Evolutionary conservation across 2,113 vertebrate species (phyloP).

Genomic region (Panurus biarmicus): DNA sequence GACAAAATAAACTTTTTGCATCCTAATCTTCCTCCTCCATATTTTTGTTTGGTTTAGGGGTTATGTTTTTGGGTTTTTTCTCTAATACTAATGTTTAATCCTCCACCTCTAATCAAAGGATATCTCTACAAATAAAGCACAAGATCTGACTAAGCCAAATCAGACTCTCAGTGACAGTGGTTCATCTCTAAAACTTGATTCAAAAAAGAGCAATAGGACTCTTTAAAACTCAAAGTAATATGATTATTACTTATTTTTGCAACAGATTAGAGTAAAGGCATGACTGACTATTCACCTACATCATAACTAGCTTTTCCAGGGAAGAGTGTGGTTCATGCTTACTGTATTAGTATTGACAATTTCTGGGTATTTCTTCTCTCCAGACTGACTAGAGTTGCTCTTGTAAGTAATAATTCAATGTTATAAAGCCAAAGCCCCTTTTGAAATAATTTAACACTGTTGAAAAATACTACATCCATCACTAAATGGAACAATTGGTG

Average conservation of each 20-base stretch:
- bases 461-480: background rate
- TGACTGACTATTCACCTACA: background rate
- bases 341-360: background rate
- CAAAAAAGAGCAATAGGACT: background rate
- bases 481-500: background rate
- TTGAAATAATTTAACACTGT: background rate
- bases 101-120: background rate
- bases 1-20: background rate
- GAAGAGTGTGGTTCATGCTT: background rate
- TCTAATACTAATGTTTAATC: background rate
- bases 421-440: background rate
- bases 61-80: accelerated
- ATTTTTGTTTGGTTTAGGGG: background rate
- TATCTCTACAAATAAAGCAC: background rate
- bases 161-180: background rate
- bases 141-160: background rate
- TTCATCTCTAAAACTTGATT: background rate
- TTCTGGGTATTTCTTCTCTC: background rate
- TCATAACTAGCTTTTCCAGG: background rate
- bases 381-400: background rate
- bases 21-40: background rate
- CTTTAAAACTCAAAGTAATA: background rate
- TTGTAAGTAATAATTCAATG: background rate
- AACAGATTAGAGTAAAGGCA: background rate
- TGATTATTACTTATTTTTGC: background rate